A percentile compares a stretch with the other conserved stretches of the same genome.
These are phyloP conservation scores for Neomicropteryx cornuta DNA, from an alignment of 1,140 invertebrate genomes.

Conservation along the genomic window DNA sequence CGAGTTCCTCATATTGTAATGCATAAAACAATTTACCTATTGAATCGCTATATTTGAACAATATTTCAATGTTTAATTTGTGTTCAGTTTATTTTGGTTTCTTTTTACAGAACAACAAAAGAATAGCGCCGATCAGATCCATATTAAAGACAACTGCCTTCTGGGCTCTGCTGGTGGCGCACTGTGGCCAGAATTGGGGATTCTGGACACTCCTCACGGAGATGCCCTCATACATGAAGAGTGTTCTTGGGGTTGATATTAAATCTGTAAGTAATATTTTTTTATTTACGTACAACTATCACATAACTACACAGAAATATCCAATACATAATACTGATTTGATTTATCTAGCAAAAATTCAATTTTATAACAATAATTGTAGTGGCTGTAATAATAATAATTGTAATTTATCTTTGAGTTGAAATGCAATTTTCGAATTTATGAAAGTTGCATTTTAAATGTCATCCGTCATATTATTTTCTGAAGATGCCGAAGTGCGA, in stretches of 20 bases:
- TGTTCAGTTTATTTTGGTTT: not conserved
- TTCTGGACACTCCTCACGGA: constrained; percentile 53
- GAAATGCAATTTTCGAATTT: too few relatives aligned
- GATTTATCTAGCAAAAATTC: too few relatives aligned
- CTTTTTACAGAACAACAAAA: constrained; percentile 14
- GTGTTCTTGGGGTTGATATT: constrained; percentile 47
- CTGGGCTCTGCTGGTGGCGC: constrained; percentile 47
- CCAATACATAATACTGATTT: too few relatives aligned
- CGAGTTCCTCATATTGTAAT: not conserved
- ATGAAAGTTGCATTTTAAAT: too few relatives aligned
- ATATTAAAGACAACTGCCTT: constrained; percentile 47
- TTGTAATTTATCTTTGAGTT: too few relatives aligned
- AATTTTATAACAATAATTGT: too few relatives aligned
- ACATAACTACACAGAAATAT: too few relatives aligned
- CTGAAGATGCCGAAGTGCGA: too few relatives aligned
- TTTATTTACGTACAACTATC: too few relatives aligned
- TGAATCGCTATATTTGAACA: not conserved
- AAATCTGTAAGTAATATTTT: constrained; percentile 36
- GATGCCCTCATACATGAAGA: constrained; percentile 54
- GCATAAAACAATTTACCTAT: not conserved
- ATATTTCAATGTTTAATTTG: not conserved
- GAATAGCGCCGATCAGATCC: constrained; percentile 37
- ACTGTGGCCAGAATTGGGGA: constrained; percentile 56
- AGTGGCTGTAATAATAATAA: too few relatives aligned
- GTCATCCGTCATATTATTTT: too few relatives aligned